Conservation (phyloP, 2,797 vertebrate genomes). For the Paguma larvata region DNA sequence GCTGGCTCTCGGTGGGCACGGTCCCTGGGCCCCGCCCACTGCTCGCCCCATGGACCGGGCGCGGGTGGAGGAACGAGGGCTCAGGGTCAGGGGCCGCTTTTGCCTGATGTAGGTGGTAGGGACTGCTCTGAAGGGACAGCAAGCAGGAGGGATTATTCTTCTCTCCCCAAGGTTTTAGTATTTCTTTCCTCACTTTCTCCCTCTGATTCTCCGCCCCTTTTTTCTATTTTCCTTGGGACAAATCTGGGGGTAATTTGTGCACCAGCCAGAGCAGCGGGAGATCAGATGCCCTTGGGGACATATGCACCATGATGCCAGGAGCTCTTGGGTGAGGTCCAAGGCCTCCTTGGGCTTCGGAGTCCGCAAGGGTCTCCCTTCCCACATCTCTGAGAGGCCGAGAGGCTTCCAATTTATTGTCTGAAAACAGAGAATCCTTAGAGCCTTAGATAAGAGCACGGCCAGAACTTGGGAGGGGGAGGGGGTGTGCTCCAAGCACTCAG, state of each 20-base stretch:
- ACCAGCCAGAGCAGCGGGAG: background rate
- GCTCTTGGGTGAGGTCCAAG: conserved; percentile 54
- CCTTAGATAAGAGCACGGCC: background rate
- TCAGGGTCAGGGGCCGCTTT: background rate
- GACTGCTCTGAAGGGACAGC: background rate
- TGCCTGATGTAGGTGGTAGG: background rate
- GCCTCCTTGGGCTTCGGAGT: background rate
- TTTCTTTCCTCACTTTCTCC: background rate
- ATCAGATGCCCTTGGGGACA: background rate
- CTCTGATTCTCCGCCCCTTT: background rate
- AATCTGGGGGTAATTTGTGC: conserved; percentile 37
- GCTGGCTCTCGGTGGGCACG: background rate
- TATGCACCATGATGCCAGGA: conserved; percentile 47
- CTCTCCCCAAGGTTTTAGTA: background rate
- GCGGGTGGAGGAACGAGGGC: background rate
- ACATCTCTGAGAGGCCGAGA: conserved; percentile 39
- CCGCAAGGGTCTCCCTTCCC: conserved; percentile 49
- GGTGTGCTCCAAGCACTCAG: background rate
- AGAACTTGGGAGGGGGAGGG: background rate
- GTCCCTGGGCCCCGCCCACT: background rate
- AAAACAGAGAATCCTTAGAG: conserved; percentile 69
- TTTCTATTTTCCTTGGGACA: background rate
- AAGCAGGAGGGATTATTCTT: background rate
- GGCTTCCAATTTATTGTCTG: conserved; percentile 73
- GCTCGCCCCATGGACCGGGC: fast-evolving